Percentiles rank a stretch among this genome's conserved stretches.
Conservation (phyloP, 23 tunicate genomes). For the Oikopleura dioica region DNA sequence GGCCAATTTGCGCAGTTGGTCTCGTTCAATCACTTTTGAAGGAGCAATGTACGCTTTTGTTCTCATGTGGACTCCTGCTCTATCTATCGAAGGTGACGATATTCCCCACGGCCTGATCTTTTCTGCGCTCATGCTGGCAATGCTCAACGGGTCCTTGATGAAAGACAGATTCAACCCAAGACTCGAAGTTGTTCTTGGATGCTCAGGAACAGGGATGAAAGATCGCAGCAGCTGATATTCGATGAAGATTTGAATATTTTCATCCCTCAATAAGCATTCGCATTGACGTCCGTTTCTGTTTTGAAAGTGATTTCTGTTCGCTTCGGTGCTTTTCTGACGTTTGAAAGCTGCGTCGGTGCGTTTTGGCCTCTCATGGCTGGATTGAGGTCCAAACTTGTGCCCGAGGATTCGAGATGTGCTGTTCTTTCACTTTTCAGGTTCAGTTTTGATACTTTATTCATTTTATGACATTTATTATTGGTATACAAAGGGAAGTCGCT, state of each 20-base stretch:
- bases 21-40: conserved; percentile 37
- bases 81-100: conserved; percentile 16
- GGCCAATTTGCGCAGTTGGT: conserved; percentile 25
- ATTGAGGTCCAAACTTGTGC: conserved; percentile 27
- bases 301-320: not conserved
- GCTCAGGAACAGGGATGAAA: no score
- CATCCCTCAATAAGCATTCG: not conserved
- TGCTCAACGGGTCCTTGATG: not conserved
- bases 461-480: no score
- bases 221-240: no score
- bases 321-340: conserved; percentile 20
- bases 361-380: conserved; percentile 53
- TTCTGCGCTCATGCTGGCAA: conserved; percentile 34
- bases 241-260: not conserved
- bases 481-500: no score
- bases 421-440: conserved; percentile 5
- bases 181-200: not conserved
- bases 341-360: conserved; percentile 46
- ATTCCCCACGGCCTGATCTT: conserved; percentile 40
- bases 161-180: not conserved
- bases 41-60: conserved; percentile 55
- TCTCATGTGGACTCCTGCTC: conserved; percentile 46
- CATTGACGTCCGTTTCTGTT: not conserved
- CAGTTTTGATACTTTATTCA: not conserved
- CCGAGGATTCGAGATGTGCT: conserved; percentile 16